Percentiles rank a stretch among this genome's conserved stretches.
Evolutionary conservation across 2,113 vertebrate species (phyloP).

Genomic region (Terrapene triunguis): DNA sequence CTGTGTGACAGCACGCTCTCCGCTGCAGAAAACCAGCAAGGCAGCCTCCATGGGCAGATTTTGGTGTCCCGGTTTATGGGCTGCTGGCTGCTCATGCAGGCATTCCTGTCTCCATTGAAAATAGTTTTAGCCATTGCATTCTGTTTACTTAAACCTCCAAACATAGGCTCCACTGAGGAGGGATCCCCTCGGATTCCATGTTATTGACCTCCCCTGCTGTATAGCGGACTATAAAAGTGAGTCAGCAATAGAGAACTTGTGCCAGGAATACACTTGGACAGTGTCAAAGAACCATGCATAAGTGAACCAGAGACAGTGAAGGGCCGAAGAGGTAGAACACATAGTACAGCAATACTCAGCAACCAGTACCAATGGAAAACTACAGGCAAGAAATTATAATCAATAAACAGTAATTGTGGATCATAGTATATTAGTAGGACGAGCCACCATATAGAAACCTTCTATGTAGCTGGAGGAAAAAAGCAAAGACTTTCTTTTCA

Average conservation of each 20-base stretch:
- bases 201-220: not conserved
- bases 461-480: not conserved
- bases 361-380: not conserved
- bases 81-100: not conserved
- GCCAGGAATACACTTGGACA: not conserved
- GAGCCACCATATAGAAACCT: not conserved
- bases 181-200: not conserved
- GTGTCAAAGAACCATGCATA: not conserved
- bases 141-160: not conserved
- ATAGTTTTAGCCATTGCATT: not conserved
- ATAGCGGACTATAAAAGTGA: not conserved
- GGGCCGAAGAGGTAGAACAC: not conserved
- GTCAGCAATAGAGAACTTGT: not conserved
- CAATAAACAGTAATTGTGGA: rapidly evolving
- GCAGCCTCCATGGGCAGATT: not conserved
- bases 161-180: not conserved
- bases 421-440: not conserved
- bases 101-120: not conserved
- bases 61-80: not conserved
- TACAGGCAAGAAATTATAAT: not conserved
- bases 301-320: not conserved
- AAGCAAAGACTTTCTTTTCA: not conserved
- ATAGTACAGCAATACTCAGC: not conserved
- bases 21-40: not conserved
- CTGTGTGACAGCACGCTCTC: not conserved